Percentiles rank a stretch among this genome's conserved stretches.
phyloP scores from a whole-genome alignment of 1,140 invertebrate species.

The Adoxophyes honmai region DNA sequence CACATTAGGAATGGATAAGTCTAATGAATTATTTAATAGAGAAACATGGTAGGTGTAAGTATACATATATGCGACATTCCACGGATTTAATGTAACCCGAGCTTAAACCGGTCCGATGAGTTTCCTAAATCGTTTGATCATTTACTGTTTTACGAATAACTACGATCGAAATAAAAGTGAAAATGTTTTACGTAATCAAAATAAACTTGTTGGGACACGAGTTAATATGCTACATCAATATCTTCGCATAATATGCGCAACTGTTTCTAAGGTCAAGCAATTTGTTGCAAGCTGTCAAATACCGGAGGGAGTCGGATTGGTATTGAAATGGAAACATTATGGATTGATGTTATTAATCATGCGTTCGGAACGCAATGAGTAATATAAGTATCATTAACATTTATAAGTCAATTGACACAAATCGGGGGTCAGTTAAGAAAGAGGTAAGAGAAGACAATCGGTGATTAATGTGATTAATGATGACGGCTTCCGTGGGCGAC shows the following conservation, averaged over 20 bases:
- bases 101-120: conserved; percentile 1
- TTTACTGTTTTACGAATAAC: conserved; percentile 10
- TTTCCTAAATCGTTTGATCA: conserved; percentile 17
- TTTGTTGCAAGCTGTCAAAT: neutral
- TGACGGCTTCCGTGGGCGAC: conserved; percentile 24
- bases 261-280: no score
- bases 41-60: conserved; percentile 28
- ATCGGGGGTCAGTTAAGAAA: neutral
- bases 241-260: no score
- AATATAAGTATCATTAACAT: conserved; percentile 3
- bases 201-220: no score
- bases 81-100: conserved; percentile 20
- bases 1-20: neutral
- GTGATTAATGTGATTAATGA: conserved; percentile 53
- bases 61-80: conserved; percentile 13
- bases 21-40: conserved; percentile 47
- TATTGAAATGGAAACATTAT: neutral
- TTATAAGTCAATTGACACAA: conserved; percentile 20
- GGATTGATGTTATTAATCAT: neutral
- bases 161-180: conserved; percentile 5
- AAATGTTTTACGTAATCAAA: conserved; percentile 7
- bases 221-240: no score
- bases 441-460: conserved; percentile 40
- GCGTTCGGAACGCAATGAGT: neutral
- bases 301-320: neutral